phyloP scores from a whole-genome alignment of 2,888 invertebrate species.

The Callinectes sapidus region DNA sequence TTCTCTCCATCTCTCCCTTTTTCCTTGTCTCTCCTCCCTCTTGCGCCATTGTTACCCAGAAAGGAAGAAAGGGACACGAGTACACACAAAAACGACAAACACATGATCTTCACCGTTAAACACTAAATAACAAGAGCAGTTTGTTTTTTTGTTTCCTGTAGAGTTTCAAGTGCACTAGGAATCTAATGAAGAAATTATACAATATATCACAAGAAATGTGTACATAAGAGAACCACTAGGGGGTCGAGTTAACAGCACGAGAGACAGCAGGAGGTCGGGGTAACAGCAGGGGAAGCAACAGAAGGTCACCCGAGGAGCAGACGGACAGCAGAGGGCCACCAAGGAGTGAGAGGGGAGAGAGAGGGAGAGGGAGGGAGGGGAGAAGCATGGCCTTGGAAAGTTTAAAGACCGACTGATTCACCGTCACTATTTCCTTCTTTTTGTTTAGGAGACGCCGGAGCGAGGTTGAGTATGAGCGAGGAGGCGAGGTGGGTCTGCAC shows the following conservation, averaged over 20 bases:
- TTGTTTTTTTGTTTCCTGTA: neutral
- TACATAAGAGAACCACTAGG: neutral
- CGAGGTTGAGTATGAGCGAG: neutral
- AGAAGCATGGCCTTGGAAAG: constrained; percentile 21
- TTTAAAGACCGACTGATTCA: constrained; percentile 36
- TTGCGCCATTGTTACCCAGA: constrained; percentile 14
- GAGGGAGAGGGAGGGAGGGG: neutral
- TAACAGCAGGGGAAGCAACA: constrained; percentile 17
- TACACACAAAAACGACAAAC: constrained; percentile 24
- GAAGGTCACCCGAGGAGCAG: constrained; percentile 26
- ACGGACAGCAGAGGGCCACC: constrained; percentile 28
- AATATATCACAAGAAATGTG: constrained; percentile 7
- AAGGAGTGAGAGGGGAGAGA: neutral
- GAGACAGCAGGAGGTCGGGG: constrained; percentile 20
- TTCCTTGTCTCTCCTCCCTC: neutral
- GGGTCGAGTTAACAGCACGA: constrained; percentile 14
- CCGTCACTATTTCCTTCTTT: constrained; percentile 20
- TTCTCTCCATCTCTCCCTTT: too few species aligned
- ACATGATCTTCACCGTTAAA: constrained; percentile 21
- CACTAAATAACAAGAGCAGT: neutral
- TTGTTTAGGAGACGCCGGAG: neutral
- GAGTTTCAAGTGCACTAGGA: constrained; percentile 2
- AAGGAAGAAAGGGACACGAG: neutral
- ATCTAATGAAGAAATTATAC: constrained; percentile 23
- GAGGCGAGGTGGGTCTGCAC: neutral